Evolutionary conservation across 92 coral and sea anemone species (phyloP), one percentile per base, ranked within the genome.

Genomic region (Paragorgia papillata): DNA sequence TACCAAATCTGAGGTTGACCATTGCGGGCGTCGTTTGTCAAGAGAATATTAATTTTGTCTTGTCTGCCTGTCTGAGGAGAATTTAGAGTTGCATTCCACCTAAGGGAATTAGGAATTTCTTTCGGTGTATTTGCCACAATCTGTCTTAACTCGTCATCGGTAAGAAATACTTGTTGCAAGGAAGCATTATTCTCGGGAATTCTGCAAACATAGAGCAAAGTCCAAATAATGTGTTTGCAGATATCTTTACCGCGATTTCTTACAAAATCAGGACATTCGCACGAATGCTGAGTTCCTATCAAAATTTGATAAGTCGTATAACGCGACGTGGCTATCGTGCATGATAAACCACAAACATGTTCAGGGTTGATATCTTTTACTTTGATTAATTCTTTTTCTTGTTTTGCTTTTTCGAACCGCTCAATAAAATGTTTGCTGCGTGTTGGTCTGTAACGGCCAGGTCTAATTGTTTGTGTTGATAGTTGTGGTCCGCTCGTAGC

Each of bases 71-170:
- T 17, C 56, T 66, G 55, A 14, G 56, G 56, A 39, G 74, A 66
- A 27, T 39, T 66, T 39, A 37, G 54, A 44, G 54, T 66, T 35
- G 41, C 9, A 29, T 28, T n/a, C n/a, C n/a, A 39, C 22, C 56
- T n/a, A 26, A 66, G 56, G 30, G 55, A 66, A 20, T 20, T 22
- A 6, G 74, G 56, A 9, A 66, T 66, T 2, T 66, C 56, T 24
- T 66, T 66, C n/a, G 74, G 74, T 27, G 74, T 66, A 27, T 66
- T 66, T 66, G 74, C 74, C 30, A 66, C 74, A 30, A 60, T 60
- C 28, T 60, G 35, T 18, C 2, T 8, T 25, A 12, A 8, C 40
- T 60, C 66, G 13, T 27, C 39, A 26, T 60, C 37, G 9, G 66
- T 30, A 7, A 60, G 39, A 60, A 60, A 60, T 26, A 60, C 35